Percentiles rank a stretch among this genome's conserved stretches.
phyloP scores from a whole-genome alignment of 2,113 vertebrate species.

The Dolichallabes microphthalmus region DNA sequence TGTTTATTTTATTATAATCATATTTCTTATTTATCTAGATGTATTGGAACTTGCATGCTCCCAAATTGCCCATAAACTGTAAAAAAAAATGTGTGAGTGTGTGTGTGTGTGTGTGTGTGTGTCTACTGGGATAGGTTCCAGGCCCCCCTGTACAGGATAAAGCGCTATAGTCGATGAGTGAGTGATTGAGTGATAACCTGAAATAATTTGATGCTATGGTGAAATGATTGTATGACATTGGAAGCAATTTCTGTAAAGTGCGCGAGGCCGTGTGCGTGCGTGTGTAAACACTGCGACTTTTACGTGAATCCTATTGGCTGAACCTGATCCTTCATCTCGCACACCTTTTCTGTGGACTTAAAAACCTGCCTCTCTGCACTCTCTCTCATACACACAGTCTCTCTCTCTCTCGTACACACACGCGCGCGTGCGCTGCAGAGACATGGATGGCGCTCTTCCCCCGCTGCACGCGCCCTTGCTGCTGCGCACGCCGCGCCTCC shows the following conservation, averaged over 20 bases:
- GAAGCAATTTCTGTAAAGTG: background rate
- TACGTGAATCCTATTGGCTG: background rate
- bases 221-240: too few species aligned
- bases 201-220: too few species aligned
- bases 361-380: slow-evolving; percentile 15
- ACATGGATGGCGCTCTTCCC: slow-evolving; percentile 61
- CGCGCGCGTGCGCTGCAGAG: background rate
- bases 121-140: too few species aligned
- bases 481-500: slow-evolving; percentile 47
- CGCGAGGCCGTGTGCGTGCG: background rate
- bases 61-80: too few species aligned
- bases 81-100: too few species aligned
- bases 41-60: too few species aligned
- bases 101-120: too few species aligned
- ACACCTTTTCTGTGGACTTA: slow-evolving; percentile 58
- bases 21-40: too few species aligned
- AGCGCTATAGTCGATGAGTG: too few species aligned
- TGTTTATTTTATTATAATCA: too few species aligned
- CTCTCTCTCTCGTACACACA: background rate
- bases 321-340: background rate
- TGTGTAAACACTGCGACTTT: background rate
- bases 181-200: too few species aligned
- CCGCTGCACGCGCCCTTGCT: slow-evolving; percentile 60
- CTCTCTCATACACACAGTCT: background rate
- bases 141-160: too few species aligned